Evolutionary conservation across 2,113 vertebrate genomes (phyloP), one percentile per base, ranked within the genome.

Genomic region (Epinephelus moara): DNA sequence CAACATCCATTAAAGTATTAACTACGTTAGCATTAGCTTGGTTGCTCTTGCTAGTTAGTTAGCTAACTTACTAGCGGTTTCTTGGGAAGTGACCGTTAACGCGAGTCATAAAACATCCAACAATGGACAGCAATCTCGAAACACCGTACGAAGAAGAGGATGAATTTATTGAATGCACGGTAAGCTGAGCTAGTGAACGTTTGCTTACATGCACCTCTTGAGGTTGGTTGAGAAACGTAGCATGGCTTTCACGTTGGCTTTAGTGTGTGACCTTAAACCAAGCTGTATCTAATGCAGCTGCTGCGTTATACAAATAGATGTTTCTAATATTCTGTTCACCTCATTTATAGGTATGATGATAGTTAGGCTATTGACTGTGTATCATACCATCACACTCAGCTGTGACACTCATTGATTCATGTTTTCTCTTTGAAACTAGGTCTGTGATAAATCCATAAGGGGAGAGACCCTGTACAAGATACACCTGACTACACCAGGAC

Each of bases 381-480:
- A 27, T 27, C 37, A 30, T 10, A 50, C 71, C 19, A 40, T 7
- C 27, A 1, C 23, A 13, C 2, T 9, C 23, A 12, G 30, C 12
- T 66, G 0, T n/a, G 8, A 56, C 25, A 19, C 14, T 49, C 1
- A 67, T 6, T 47, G 0, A 15, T 60, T 21, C 11, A 2, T 59
- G 25, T 61, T 37, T 27, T 79, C 6, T 77, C 8, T 87, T 75
- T 56, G 33, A 60, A 64, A 62, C 11, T 84, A 96, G 95, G 64
- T 95, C 11, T 96, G 95, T 87, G 89, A 94, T 1, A 94, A 94
- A 88, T 94, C 92, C 77, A 88, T 96, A 56, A 89, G 90, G 23
- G 94, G 94, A 3, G 91, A 95, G 0, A 94, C 91, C 3, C 85
- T 94, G 78, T 95, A 92, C 82, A 96, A 95, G 85, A 94, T 96